Evolutionary conservation across 2,888 invertebrate species (phyloP).

Genomic region (Nebria brevicollis): DNA sequence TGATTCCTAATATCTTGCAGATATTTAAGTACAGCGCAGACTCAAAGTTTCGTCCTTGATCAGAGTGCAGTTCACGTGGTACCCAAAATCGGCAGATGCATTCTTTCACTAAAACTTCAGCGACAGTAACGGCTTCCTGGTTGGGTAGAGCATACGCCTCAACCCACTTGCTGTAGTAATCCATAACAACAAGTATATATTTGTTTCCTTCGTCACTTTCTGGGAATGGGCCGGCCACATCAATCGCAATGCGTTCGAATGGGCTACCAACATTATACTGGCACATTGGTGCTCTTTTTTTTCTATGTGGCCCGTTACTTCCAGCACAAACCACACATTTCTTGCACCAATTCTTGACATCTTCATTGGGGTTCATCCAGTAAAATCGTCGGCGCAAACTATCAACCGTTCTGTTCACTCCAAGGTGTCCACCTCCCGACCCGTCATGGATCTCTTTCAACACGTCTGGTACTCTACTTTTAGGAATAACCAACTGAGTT

Average conservation of each 20-base stretch:
- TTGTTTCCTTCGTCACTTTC: slow-evolving; percentile 49
- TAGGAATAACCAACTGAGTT: slow-evolving; percentile 42
- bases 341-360: slow-evolving; percentile 51
- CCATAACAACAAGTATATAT: slow-evolving; percentile 52
- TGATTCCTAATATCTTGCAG: slow-evolving; percentile 49
- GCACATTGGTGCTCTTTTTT: slow-evolving; percentile 48
- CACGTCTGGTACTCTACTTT: slow-evolving; percentile 36
- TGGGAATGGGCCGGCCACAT: slow-evolving; percentile 51
- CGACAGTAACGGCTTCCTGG: slow-evolving; percentile 48
- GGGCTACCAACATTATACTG: slow-evolving; percentile 50
- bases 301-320: slow-evolving; percentile 37
- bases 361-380: slow-evolving; percentile 25
- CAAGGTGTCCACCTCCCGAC: slow-evolving; percentile 52
- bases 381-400: slow-evolving; percentile 48
- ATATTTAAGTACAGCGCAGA: slow-evolving; percentile 51
- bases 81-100: too few species aligned
- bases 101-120: too few species aligned
- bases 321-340: slow-evolving; percentile 47
- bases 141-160: slow-evolving; percentile 54
- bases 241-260: slow-evolving; percentile 49
- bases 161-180: slow-evolving; percentile 52
- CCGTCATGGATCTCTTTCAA: slow-evolving; percentile 48
- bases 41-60: slow-evolving; percentile 54
- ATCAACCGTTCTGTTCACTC: slow-evolving; percentile 51
- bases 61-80: slow-evolving; percentile 49